phyloP scores from a whole-genome alignment of 2,888 invertebrate species.

The Dryocosmus kuriphilus region DNA sequence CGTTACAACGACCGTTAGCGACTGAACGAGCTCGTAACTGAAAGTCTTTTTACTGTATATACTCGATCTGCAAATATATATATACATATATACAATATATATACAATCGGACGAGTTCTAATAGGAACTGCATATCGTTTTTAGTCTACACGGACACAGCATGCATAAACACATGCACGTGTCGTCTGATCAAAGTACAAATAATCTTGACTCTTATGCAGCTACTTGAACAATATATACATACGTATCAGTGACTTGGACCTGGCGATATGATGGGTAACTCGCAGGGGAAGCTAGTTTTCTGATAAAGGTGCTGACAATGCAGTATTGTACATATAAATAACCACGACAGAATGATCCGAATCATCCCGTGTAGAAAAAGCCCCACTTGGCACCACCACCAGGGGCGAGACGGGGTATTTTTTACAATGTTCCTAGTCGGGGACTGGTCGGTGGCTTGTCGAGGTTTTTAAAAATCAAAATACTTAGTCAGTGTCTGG shows the following conservation, averaged over 20 bases:
- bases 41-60: background rate
- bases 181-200: slow-evolving; percentile 1
- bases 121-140: background rate
- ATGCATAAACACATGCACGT: background rate
- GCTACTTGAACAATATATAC: too few relatives aligned
- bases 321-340: background rate
- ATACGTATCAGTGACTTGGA: too few relatives aligned
- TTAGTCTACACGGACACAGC: background rate
- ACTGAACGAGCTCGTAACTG: background rate
- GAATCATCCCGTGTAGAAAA: too few relatives aligned
- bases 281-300: background rate
- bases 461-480: too few relatives aligned
- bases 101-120: background rate
- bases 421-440: too few relatives aligned
- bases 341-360: too few relatives aligned
- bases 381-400: too few relatives aligned
- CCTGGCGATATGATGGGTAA: background rate
- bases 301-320: background rate
- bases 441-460: too few relatives aligned
- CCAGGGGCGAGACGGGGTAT: too few relatives aligned
- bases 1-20: background rate
- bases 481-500: too few relatives aligned
- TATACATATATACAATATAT: too few relatives aligned
- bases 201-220: too few relatives aligned
- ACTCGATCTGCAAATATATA: background rate